phyloP scores from a whole-genome alignment of 2,797 vertebrate genomes.

The Sparidentex hasta region DNA sequence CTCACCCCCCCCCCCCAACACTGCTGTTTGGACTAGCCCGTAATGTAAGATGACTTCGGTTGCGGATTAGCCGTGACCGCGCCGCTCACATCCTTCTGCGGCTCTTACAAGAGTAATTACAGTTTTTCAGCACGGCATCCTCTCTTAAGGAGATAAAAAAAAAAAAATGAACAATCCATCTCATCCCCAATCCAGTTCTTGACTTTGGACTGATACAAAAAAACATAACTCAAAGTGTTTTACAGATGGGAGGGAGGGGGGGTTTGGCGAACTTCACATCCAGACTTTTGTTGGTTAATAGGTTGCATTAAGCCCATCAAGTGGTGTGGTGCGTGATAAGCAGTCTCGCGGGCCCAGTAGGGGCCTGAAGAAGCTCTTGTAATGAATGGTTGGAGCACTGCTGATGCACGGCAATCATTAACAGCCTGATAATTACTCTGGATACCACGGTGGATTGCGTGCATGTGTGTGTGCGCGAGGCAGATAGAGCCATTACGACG shows the following conservation, averaged over 20 bases:
- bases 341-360: slow-evolving; percentile 84
- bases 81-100: slow-evolving; percentile 24
- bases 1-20: neutral
- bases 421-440: slow-evolving; percentile 93
- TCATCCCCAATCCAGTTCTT: slow-evolving; percentile 63
- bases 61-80: slow-evolving; percentile 44
- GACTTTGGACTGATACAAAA: slow-evolving; percentile 66
- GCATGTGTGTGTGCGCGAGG: slow-evolving; percentile 51
- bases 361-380: slow-evolving; percentile 89
- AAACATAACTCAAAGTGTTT: slow-evolving; percentile 74
- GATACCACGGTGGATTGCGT: slow-evolving; percentile 85
- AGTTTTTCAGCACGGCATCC: slow-evolving; percentile 50
- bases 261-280: slow-evolving; percentile 71
- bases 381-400: slow-evolving; percentile 90
- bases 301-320: slow-evolving; percentile 91
- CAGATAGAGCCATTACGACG: slow-evolving; percentile 79
- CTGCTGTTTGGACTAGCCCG: neutral
- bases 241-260: slow-evolving; percentile 50
- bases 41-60: slow-evolving; percentile 13
- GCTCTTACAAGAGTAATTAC: slow-evolving; percentile 66
- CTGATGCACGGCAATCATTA: slow-evolving; percentile 91
- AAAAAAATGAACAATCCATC: slow-evolving; percentile 46
- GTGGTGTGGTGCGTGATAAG: slow-evolving; percentile 84
- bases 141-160: slow-evolving; percentile 63
- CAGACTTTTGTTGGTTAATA: slow-evolving; percentile 90